Evolutionary conservation across 37 sponge, comb jelly and placozoan species (phyloP).

Genomic region (Amphimedon queenslandica): DNA sequence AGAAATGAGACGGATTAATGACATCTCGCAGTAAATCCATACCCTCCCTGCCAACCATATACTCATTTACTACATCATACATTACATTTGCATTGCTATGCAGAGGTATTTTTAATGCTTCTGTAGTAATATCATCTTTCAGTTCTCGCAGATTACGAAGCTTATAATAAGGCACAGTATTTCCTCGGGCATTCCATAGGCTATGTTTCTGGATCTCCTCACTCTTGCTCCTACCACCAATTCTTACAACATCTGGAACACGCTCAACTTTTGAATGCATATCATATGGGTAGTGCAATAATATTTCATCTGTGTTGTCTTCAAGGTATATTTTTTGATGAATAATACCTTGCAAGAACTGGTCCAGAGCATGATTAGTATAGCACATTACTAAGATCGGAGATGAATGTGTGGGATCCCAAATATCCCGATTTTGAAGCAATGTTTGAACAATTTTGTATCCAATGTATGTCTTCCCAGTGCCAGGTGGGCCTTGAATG

Average conservation of each 20-base stretch:
- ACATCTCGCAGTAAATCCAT: background rate
- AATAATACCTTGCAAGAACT: conserved; percentile 81
- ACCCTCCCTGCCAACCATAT: background rate
- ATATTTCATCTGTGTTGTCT: conserved; percentile 14
- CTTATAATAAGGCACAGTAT: background rate
- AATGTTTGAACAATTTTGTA: conserved; percentile 72
- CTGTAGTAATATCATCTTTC: background rate
- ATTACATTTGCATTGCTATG: background rate
- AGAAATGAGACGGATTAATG: background rate
- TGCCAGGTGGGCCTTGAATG: conserved; percentile 98
- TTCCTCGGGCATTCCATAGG: conserved; percentile 9
- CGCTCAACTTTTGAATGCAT: background rate
- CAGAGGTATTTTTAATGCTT: background rate
- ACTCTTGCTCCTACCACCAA: conserved; percentile 79
- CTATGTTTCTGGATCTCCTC: conserved; percentile 46
- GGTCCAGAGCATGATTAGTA: conserved; percentile 97
- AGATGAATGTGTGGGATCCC: conserved; percentile 40
- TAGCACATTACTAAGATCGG: conserved; percentile 88
- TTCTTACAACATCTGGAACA: conserved; percentile 47
- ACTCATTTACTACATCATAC: background rate
- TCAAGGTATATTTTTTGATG: conserved; percentile 38
- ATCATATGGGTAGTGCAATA: background rate
- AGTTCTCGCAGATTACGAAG: background rate
- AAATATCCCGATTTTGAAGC: conserved; percentile 42
- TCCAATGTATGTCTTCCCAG: conserved; percentile 95